These are phyloP conservation scores for Drosophila cracens DNA, from an alignment of 2,888 invertebrate species.

Conservation along the genomic window DNA sequence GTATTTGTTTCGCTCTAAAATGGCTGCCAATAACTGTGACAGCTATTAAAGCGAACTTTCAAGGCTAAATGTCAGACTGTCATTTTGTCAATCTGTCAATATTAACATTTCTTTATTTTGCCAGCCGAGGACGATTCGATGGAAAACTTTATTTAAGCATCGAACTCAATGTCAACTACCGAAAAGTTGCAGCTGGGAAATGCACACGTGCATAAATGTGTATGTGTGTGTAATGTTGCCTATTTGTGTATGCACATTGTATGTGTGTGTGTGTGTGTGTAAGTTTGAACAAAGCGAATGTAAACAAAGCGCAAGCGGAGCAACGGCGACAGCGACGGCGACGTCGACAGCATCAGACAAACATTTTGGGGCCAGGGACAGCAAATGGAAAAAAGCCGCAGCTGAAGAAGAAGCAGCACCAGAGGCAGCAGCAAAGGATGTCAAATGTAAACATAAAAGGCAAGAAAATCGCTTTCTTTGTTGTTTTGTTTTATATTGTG, in stretches of 20 bases:
- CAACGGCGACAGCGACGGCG: constrained; percentile 35
- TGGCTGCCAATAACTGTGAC: background rate
- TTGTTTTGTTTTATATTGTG: constrained; percentile 39
- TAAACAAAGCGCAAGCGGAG: constrained; percentile 67
- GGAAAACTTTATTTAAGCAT: constrained; percentile 11
- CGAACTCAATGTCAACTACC: constrained; percentile 25
- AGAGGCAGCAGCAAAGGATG: constrained; percentile 60
- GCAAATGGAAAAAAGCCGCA: constrained; percentile 39
- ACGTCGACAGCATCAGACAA: constrained; percentile 52
- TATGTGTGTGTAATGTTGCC: constrained; percentile 13
- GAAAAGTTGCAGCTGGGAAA: constrained; percentile 43
- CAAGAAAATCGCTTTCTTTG: constrained; percentile 17
- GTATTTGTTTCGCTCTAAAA: background rate
- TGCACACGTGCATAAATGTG: constrained; percentile 17
- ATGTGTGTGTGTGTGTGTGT: constrained; percentile 43
- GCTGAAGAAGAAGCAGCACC: constrained; percentile 40
- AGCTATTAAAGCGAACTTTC: background rate
- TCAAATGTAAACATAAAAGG: constrained; percentile 61
- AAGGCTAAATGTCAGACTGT: background rate
- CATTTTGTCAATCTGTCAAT: constrained; percentile 1
- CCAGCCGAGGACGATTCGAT: background rate
- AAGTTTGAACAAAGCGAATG: constrained; percentile 70
- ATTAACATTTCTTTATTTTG: background rate
- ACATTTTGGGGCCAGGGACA: constrained; percentile 80
- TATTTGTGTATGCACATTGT: constrained; percentile 50